Conservation (phyloP, 2,797 vertebrate species). For the Galago senegalensis region DNA sequence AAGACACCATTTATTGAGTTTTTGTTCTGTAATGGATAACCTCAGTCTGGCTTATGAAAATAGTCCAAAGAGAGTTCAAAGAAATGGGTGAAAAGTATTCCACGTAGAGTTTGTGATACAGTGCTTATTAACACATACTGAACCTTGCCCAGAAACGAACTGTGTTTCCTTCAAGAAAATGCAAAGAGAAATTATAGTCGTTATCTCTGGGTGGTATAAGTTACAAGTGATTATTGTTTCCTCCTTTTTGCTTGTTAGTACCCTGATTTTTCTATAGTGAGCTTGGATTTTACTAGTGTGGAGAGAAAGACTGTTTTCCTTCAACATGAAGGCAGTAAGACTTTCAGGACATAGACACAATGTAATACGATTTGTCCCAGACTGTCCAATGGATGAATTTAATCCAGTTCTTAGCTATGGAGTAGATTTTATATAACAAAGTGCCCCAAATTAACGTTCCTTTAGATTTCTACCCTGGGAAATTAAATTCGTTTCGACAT, state of each 20-base stretch:
- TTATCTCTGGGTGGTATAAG: constrained; percentile 57
- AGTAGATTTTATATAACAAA: constrained; percentile 69
- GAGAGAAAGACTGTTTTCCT: constrained; percentile 32
- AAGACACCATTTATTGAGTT: constrained; percentile 63
- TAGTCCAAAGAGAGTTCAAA: constrained; percentile 49
- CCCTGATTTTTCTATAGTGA: constrained; percentile 36
- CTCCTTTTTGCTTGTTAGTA: neutral
- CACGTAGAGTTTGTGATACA: neutral
- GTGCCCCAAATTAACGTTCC: constrained; percentile 50
- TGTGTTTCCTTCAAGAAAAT: constrained; percentile 45
- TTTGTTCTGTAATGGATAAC: constrained; percentile 58
- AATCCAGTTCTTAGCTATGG: constrained; percentile 63
- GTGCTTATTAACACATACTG: constrained; percentile 67
- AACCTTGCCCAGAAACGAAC: constrained; percentile 40
- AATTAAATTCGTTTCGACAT: constrained; percentile 65
- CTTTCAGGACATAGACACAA: constrained; percentile 62
- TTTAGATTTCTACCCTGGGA: constrained; percentile 70
- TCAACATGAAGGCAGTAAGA: constrained; percentile 49
- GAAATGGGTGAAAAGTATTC: constrained; percentile 44
- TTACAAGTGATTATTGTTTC: constrained; percentile 62
- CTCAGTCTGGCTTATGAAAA: constrained; percentile 25
- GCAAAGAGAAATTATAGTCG: constrained; percentile 58
- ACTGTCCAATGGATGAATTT: constrained; percentile 68
- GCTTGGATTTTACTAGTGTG: neutral
- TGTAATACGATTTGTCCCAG: constrained; percentile 66